A percentile compares a stretch with the other conserved stretches of the same genome.
Conservation (phyloP, 2,888 invertebrate species). For the Mamestra brassicae region DNA sequence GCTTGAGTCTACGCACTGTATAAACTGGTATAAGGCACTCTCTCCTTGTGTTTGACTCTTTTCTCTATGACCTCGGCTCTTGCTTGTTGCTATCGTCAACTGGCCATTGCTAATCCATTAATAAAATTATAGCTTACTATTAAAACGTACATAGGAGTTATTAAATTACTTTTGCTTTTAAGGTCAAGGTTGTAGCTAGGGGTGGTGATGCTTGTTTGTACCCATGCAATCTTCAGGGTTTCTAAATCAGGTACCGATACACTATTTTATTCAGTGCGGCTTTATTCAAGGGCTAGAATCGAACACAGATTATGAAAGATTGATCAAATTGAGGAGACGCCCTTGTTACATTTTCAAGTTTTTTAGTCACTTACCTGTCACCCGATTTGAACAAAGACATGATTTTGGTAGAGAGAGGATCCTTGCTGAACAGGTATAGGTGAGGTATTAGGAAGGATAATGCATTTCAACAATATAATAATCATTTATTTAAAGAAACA, state of each 20-base stretch:
- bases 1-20: not conserved
- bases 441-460: not conserved
- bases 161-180: constrained; percentile 43
- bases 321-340: constrained; percentile 9
- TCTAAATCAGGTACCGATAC: constrained; percentile 34
- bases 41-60: not conserved
- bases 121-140: constrained; percentile 2
- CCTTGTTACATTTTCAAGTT: not conserved
- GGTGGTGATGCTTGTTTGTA: constrained; percentile 27
- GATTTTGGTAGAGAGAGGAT: not conserved
- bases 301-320: constrained; percentile 22
- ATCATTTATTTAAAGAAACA: no score
- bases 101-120: not conserved
- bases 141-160: constrained; percentile 29
- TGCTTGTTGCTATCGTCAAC: not conserved
- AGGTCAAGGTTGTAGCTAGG: constrained; percentile 45
- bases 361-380: not conserved
- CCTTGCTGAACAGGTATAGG: not conserved
- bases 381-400: not conserved
- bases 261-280: constrained; percentile 32
- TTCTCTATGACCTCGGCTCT: not conserved
- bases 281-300: constrained; percentile 15
- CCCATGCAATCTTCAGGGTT: constrained; percentile 27
- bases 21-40: not conserved
- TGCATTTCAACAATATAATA: not conserved